Evolutionary conservation across 2,113 vertebrate species (phyloP), one percentile per base, ranked within the genome.

Genomic region (Eurypyga helias): DNA sequence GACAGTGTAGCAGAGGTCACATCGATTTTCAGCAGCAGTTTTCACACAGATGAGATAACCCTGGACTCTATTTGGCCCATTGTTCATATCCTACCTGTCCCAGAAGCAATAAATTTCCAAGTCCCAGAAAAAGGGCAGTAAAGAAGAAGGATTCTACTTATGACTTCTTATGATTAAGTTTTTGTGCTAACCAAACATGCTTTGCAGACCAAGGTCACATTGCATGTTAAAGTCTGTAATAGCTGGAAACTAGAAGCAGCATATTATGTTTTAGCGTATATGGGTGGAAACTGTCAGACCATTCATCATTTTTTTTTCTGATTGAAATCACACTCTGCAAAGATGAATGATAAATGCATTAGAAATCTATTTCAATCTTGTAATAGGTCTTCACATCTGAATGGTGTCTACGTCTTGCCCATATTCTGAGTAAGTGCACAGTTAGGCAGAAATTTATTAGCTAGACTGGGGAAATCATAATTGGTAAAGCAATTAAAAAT

Each of bases 31-130:
- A 97, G 95, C 97, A 97, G 98, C 96, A 97, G 98, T 98, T 98
- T 98, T 98, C 96, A 97, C 98, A 98, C 94, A 97, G 98, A 98
- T 98, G 98, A 99, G 98, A 99, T 99, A 99, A 98, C 98, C 98
- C 98, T 96, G 97, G 97, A 98, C 98, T 98, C 98, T 98, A 98
- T 98, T 98, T 98, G 98, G 97, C 91, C 98, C 98, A 98, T 98
- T 99, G 98, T 99, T 99, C 98, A 99, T 98, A 98, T 98, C 97
- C 97, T 98, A 98, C 97, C 98, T 99, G 98, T 98, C 98, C 97
- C 97, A 97, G 95, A 97, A 98, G 97, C 98, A 96, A 98, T 98
- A 98, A 97, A 99, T 99, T 98, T 97, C 95, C 95, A 87, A 96
- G 95, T 98, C 97, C 97, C 95, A 95, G 97, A 97, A 98, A 98